phyloP scores from a whole-genome alignment of 2,888 invertebrate genomes.

The Sinohyriopsis cumingii region DNA sequence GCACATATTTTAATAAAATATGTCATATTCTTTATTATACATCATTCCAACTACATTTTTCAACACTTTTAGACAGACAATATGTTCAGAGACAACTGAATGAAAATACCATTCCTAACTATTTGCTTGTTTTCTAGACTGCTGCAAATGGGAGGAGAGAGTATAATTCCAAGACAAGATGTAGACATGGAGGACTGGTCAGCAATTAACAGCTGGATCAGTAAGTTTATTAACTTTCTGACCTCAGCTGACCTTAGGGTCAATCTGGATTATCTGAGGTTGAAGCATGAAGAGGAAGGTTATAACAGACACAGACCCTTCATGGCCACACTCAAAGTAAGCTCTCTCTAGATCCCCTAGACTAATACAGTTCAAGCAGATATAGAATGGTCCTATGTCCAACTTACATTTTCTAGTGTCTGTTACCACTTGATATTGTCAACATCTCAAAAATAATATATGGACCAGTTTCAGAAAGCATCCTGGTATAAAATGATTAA shows the following conservation, averaged over 20 bases:
- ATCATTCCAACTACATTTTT: too few species aligned
- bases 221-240: slow-evolving; percentile 25
- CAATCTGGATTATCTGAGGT: slow-evolving; percentile 45
- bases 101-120: not conserved
- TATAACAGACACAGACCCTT: slow-evolving; percentile 48
- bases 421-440: too few species aligned
- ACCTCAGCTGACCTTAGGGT: slow-evolving; percentile 15
- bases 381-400: too few species aligned
- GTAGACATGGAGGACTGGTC: slow-evolving; percentile 58
- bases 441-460: too few species aligned
- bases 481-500: too few species aligned
- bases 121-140: slow-evolving; percentile 27
- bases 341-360: not conserved
- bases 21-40: too few species aligned
- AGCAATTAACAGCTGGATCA: slow-evolving; percentile 47
- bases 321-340: slow-evolving; percentile 46
- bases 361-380: too few species aligned
- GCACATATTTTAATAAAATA: too few species aligned
- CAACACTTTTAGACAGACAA: not conserved
- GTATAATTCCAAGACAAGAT: slow-evolving; percentile 32
- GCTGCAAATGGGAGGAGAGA: slow-evolving; percentile 23
- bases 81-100: not conserved
- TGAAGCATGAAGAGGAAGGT: slow-evolving; percentile 27
- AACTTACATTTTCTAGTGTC: too few species aligned
- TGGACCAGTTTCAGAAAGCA: too few species aligned